These are phyloP conservation scores for Pemphredon lugubris DNA, from an alignment of 2,888 invertebrate genomes.

Conservation along the genomic window DNA sequence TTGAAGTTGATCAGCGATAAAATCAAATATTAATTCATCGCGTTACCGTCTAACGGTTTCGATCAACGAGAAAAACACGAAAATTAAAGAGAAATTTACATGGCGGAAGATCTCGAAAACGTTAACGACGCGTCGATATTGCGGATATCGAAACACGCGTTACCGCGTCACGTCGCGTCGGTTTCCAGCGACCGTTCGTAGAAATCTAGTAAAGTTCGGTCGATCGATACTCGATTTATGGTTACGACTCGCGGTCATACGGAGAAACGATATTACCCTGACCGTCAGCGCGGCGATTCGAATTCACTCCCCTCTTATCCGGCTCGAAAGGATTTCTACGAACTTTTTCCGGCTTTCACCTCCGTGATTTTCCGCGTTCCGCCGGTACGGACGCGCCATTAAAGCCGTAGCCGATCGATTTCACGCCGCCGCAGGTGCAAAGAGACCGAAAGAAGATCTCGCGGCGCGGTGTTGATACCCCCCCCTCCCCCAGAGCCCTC, in stretches of 20 bases:
- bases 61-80: too few relatives aligned
- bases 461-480: not conserved
- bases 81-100: too few relatives aligned
- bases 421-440: constrained; percentile 10
- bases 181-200: too few relatives aligned
- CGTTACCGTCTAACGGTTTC: too few relatives aligned
- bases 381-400: constrained; percentile 20
- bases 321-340: constrained; percentile 11
- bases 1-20: too few relatives aligned
- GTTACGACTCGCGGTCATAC: too few relatives aligned
- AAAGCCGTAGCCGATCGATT: constrained; percentile 39
- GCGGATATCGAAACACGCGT: too few relatives aligned
- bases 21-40: too few relatives aligned
- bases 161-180: too few relatives aligned
- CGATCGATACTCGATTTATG: constrained; percentile 21
- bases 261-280: constrained; percentile 25
- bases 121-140: too few relatives aligned
- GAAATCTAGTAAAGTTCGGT: not conserved
- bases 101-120: too few relatives aligned
- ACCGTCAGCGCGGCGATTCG: not conserved
- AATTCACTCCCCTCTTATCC: not conserved
- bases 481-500: too few relatives aligned
- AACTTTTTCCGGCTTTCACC: constrained; percentile 29
- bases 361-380: constrained; percentile 34
- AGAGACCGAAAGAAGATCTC: constrained; percentile 1